These are phyloP conservation scores for Amphiprion clarkii DNA, from an alignment of 2,797 vertebrate species.

Conservation along the genomic window DNA sequence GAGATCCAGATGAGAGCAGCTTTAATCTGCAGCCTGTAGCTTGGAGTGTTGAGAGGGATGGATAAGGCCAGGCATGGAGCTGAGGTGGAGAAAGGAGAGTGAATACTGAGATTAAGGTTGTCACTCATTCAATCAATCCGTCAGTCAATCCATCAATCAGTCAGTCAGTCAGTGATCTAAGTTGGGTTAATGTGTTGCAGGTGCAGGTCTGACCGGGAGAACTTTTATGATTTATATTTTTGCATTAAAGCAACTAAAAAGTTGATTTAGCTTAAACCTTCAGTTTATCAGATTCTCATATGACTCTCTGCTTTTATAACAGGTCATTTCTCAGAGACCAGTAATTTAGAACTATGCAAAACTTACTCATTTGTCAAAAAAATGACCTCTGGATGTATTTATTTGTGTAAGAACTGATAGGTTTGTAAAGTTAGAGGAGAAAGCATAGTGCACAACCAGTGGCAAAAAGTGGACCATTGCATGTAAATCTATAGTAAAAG, in stretches of 20 bases:
- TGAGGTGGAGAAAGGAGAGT: conserved; percentile 53
- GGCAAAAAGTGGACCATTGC: neutral
- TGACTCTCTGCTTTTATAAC: neutral
- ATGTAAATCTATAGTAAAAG: neutral
- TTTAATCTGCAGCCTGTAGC: conserved; percentile 70
- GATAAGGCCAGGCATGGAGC: conserved; percentile 37
- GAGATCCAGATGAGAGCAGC: conserved; percentile 78
- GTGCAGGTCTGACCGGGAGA: conserved; percentile 25
- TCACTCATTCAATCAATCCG: conserved; percentile 52
- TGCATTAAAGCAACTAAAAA: neutral
- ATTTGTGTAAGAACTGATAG: neutral
- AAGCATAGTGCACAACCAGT: neutral
- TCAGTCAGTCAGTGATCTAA: conserved; percentile 24
- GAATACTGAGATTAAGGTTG: conserved; percentile 41
- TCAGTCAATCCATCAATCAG: conserved; percentile 49
- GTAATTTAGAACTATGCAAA: neutral
- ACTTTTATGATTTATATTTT: conserved; percentile 1
- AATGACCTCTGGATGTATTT: neutral
- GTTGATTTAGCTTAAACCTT: conserved; percentile 21
- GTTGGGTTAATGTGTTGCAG: conserved; percentile 50
- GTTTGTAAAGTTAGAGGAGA: neutral
- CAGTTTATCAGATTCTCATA: conserved; percentile 1
- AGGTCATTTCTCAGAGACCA: neutral
- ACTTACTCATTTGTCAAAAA: neutral
- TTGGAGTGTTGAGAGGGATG: conserved; percentile 62